A percentile compares a stretch with the other conserved stretches of the same genome.
Evolutionary conservation across 2,888 invertebrate genomes (phyloP).

Genomic region (Drosophila multiciliata): DNA sequence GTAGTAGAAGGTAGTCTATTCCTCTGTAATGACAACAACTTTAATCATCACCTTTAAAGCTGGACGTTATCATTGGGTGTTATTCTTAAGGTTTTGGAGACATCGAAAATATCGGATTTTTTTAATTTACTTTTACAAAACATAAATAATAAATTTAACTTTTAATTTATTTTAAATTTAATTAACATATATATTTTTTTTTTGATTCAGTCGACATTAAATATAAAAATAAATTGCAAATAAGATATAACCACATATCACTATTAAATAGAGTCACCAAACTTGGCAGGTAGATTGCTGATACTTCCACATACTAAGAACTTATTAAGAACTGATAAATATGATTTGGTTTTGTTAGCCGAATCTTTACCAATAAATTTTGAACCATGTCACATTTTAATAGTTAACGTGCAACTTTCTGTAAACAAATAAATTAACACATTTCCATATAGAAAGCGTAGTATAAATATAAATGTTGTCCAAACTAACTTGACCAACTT

Average conservation of each 20-base stretch:
- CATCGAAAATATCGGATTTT: neutral
- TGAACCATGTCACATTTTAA: neutral
- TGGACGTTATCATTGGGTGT: neutral
- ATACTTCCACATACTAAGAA: neutral
- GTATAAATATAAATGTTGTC: neutral
- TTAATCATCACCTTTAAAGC: neutral
- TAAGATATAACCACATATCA: too few relatives aligned
- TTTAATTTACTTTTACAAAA: neutral
- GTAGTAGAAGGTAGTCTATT: neutral
- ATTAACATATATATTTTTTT: neutral
- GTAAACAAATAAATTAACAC: neutral
- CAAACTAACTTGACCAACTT: constrained; percentile 13
- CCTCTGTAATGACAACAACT: neutral
- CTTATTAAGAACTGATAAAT: too few relatives aligned
- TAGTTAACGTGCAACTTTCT: neutral
- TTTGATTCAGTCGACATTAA: neutral
- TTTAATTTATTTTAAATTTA: neutral
- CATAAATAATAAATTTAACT: neutral
- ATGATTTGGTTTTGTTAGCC: neutral
- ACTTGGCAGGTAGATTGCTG: neutral
- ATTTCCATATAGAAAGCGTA: neutral
- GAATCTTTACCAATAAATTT: neutral
- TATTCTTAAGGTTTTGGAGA: neutral
- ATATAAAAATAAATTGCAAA: neutral
- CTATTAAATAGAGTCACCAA: neutral